Conservation (phyloP, 2,797 vertebrate genomes). For the Pangasius larnaudii region DNA sequence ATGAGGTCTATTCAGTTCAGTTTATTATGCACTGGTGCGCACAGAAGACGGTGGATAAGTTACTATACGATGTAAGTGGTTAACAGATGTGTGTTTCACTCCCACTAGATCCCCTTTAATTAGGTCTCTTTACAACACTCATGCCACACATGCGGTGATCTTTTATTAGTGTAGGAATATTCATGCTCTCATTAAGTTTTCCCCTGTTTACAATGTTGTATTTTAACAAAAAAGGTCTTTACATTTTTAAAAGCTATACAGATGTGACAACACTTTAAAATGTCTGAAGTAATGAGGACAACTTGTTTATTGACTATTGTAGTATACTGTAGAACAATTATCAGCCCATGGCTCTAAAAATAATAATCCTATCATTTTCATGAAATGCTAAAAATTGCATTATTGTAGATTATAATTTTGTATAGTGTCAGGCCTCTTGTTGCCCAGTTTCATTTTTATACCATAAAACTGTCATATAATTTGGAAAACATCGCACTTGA, state of each 20-base stretch:
- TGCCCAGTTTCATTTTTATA: background rate
- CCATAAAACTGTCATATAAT: no score
- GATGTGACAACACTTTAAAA: background rate
- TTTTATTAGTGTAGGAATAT: background rate
- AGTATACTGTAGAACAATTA: background rate
- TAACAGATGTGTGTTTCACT: conserved; percentile 15
- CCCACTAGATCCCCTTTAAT: background rate
- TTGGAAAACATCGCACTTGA: background rate
- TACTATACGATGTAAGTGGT: background rate
- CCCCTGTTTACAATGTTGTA: background rate
- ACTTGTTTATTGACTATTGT: background rate
- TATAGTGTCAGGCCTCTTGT: background rate
- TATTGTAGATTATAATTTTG: background rate
- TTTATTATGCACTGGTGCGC: background rate
- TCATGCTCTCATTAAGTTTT: background rate
- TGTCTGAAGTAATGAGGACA: background rate
- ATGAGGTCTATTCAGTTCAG: background rate
- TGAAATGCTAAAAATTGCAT: background rate
- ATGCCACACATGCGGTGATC: background rate
- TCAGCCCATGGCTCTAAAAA: background rate
- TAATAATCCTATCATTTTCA: background rate
- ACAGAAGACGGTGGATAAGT: background rate
- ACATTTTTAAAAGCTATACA: background rate
- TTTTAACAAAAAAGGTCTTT: background rate
- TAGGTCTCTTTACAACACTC: background rate